Evolutionary conservation across 2,888 invertebrate species (phyloP).

Genomic region (Atethmia centrago): DNA sequence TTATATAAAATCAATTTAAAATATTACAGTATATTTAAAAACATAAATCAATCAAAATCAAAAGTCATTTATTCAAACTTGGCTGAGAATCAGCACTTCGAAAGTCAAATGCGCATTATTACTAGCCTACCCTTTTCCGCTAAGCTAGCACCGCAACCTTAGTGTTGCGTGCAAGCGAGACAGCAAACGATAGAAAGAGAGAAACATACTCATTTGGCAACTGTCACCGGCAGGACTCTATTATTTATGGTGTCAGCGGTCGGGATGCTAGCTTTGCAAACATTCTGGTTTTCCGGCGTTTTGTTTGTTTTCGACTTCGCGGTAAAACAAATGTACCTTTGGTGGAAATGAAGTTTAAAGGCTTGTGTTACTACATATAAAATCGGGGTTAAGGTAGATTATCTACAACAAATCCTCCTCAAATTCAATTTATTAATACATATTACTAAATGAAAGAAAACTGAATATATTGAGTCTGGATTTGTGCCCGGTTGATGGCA

Average conservation of each 20-base stretch:
- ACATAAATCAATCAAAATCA: too few relatives aligned
- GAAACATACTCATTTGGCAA: conserved; percentile 81
- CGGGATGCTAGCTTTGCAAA: conserved; percentile 47
- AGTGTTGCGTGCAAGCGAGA: conserved; percentile 65
- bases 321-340: conserved; percentile 32
- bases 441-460: neutral
- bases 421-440: too few relatives aligned
- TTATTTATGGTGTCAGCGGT: conserved; percentile 80
- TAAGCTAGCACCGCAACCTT: conserved; percentile 9
- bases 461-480: too few relatives aligned
- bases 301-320: conserved; percentile 42
- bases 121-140: conserved; percentile 29
- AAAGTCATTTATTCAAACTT: too few relatives aligned
- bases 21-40: too few relatives aligned
- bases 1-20: conserved; percentile 2
- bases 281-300: conserved; percentile 43
- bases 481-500: too few relatives aligned
- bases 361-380: neutral
- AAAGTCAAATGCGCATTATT: too few relatives aligned
- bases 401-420: too few relatives aligned
- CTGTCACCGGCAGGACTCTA: conserved; percentile 83
- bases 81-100: too few relatives aligned
- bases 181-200: conserved; percentile 67
- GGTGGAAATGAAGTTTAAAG: neutral
- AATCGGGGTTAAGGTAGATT: too few relatives aligned